Conservation (phyloP, 2,113 vertebrate species). For the Psittacula cyanocephala region DNA sequence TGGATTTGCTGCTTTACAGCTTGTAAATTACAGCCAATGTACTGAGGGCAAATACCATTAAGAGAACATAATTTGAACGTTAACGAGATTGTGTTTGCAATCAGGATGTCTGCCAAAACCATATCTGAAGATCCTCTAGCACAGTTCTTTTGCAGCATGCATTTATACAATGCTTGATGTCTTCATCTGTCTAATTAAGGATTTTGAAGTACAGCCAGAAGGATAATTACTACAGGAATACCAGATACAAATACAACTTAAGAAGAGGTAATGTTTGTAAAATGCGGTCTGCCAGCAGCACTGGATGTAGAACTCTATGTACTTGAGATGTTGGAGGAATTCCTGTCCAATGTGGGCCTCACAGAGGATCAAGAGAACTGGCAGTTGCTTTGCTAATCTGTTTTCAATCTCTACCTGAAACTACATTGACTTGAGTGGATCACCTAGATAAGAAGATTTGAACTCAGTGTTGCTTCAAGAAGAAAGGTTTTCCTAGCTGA, state of each 20-base stretch:
- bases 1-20: neutral
- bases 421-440: neutral
- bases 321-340: neutral
- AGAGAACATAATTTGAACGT: slow-evolving; percentile 36
- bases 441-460: neutral
- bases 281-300: neutral
- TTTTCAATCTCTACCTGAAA: neutral
- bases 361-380: neutral
- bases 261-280: neutral
- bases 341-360: neutral
- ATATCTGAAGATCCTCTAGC: neutral
- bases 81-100: slow-evolving; percentile 32
- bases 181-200: neutral
- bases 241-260: neutral
- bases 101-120: slow-evolving; percentile 32
- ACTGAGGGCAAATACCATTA: slow-evolving; percentile 32
- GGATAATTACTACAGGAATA: neutral
- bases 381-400: neutral
- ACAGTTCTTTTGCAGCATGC: neutral
- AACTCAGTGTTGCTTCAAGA: neutral
- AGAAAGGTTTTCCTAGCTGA: neutral
- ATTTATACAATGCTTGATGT: neutral
- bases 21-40: slow-evolving; percentile 33
- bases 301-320: neutral
- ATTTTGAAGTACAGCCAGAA: neutral